Conservation (phyloP, 1,140 invertebrate species). For the Euwallacea fornicatus region DNA sequence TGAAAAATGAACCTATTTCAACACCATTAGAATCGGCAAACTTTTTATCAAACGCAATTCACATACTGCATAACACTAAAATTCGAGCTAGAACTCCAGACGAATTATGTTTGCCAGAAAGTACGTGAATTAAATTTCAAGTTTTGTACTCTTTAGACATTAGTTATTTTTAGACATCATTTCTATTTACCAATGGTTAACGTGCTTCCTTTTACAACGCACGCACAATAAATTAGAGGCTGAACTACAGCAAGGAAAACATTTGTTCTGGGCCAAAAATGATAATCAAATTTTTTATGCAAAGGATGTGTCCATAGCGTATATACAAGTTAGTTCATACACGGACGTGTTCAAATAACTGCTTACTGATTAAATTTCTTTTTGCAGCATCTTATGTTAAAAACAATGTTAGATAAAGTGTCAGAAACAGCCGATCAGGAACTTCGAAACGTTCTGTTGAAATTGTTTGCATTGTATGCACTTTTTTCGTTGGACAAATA, state of each 20-base stretch:
- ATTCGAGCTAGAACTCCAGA: constrained; percentile 56
- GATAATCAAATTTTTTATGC: constrained; percentile 82
- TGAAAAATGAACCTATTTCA: constrained; percentile 53
- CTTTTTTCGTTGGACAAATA: constrained; percentile 72
- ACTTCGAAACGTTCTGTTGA: constrained; percentile 62
- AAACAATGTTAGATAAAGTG: constrained; percentile 61
- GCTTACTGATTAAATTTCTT: constrained; percentile 14
- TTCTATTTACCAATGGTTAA: constrained; percentile 78
- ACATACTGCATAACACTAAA: constrained; percentile 57
- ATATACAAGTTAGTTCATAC: constrained; percentile 64
- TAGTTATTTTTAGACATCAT: constrained; percentile 66
- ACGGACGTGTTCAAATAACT: no score
- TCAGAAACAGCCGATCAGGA: constrained; percentile 55
- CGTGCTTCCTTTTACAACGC: constrained; percentile 74
- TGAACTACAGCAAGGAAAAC: constrained; percentile 59
- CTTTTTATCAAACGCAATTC: constrained; percentile 62
- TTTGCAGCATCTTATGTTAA: constrained; percentile 65
- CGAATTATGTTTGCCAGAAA: constrained; percentile 59
- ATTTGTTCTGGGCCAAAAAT: constrained; percentile 74
- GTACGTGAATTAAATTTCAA: constrained; percentile 55
- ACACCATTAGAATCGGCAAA: constrained; percentile 66
- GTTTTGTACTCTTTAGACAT: constrained; percentile 27
- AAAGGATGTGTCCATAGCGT: constrained; percentile 72
- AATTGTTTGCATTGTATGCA: constrained; percentile 72
- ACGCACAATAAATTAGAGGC: constrained; percentile 67